Evolutionary conservation across 1,140 invertebrate genomes (phyloP).

Genomic region (Saccostrea glomerata): DNA sequence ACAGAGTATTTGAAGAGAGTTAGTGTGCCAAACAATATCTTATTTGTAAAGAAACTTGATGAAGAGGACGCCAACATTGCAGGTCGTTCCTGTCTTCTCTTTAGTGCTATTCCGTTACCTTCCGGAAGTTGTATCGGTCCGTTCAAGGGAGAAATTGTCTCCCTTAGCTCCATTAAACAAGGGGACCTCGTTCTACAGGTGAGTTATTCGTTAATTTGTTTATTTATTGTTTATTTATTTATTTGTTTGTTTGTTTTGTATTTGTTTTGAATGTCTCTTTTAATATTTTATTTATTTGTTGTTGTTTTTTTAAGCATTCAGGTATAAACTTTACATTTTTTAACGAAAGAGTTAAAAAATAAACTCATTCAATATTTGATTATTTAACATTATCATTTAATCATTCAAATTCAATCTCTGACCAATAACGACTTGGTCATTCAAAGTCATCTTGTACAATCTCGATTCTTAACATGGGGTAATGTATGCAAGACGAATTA

Average conservation of each 20-base stretch:
- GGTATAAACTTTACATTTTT: too few relatives aligned
- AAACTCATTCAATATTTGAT: too few relatives aligned
- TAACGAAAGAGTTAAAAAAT: too few relatives aligned
- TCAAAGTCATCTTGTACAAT: background rate
- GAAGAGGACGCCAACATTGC: constrained; percentile 60
- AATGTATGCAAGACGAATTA: constrained; percentile 8
- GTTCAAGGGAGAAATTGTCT: constrained; percentile 66
- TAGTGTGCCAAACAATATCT: constrained; percentile 70
- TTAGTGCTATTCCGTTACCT: constrained; percentile 67
- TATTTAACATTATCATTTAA: too few relatives aligned
- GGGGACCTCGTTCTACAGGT: constrained; percentile 71
- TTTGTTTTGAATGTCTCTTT: too few relatives aligned
- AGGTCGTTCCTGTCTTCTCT: constrained; percentile 67
- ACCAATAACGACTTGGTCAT: too few relatives aligned
- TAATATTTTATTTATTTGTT: background rate
- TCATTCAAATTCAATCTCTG: too few relatives aligned
- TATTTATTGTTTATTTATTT: background rate
- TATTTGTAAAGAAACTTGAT: constrained; percentile 69
- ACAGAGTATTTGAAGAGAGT: constrained; percentile 57
- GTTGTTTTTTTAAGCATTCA: background rate
- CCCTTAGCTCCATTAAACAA: constrained; percentile 64
- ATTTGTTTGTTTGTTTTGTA: background rate
- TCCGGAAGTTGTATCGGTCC: constrained; percentile 71
- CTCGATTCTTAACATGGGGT: background rate
- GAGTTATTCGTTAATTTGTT: background rate